Evolutionary conservation across 2,888 invertebrate species (phyloP).

Genomic region (Allolobophora icterica): DNA sequence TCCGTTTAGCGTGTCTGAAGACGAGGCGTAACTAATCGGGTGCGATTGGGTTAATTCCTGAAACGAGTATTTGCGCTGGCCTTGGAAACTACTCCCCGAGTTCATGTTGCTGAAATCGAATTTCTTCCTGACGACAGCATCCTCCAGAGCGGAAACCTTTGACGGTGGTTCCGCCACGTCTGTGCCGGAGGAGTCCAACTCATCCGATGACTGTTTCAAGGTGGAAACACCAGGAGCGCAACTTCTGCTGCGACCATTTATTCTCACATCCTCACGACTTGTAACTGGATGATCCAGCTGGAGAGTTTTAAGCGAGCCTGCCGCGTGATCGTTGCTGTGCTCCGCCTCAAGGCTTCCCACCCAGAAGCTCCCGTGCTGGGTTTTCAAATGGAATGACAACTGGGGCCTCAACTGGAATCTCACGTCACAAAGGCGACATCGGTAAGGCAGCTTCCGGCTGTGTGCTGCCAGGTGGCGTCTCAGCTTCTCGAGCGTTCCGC

Average conservation of each 20-base stretch:
- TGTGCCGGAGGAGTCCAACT: neutral
- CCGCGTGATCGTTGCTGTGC: neutral
- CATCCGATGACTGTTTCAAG: neutral
- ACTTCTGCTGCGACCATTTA: neutral
- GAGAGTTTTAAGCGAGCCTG: neutral
- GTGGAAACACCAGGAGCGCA: neutral
- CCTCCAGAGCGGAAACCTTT: neutral
- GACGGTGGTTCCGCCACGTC: neutral
- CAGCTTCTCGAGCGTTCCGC: slow-evolving; percentile 55
- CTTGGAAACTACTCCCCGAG: neutral
- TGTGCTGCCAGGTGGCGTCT: slow-evolving; percentile 62
- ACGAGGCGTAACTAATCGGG: neutral
- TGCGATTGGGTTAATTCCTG: neutral
- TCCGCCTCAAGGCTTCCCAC: neutral
- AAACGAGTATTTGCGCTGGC: neutral
- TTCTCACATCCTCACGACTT: neutral
- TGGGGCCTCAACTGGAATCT: slow-evolving; percentile 58
- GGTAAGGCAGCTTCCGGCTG: slow-evolving; percentile 55
- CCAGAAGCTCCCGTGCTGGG: slow-evolving; percentile 31
- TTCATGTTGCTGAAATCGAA: neutral
- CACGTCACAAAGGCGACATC: slow-evolving; percentile 58
- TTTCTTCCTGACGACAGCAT: neutral
- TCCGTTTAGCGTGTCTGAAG: neutral
- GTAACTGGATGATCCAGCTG: neutral
- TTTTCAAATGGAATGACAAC: slow-evolving; percentile 54